Conservation (phyloP, 37 sponge, comb jelly and placozoan species). For the Lycopodina hypogea region DNA sequence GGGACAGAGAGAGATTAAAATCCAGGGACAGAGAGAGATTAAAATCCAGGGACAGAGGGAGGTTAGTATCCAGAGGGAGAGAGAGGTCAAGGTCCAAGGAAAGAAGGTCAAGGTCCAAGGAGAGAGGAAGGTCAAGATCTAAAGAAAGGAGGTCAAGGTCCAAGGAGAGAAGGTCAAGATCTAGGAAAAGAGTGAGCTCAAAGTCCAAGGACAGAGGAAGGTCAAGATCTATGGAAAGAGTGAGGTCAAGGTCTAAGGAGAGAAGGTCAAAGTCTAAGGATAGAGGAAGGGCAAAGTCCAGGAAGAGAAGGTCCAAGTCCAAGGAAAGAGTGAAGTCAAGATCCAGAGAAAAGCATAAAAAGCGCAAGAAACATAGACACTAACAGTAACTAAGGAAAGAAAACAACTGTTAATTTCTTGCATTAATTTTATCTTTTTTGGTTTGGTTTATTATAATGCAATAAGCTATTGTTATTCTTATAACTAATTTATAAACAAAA, state of each 20-base stretch:
- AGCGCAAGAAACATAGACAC: not conserved
- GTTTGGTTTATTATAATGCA: not conserved
- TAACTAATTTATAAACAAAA: not conserved
- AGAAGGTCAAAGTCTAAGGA: not conserved
- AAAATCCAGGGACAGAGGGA: not conserved
- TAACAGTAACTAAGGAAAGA: not conserved
- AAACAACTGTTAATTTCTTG: not conserved
- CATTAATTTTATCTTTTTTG: no score
- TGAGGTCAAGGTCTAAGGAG: slow-evolving; percentile 9
- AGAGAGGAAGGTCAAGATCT: not conserved
- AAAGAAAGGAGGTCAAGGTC: not conserved
- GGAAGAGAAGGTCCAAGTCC: not conserved
- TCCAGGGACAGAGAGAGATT: not conserved
- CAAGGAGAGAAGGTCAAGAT: not conserved
- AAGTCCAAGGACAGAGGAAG: not conserved
- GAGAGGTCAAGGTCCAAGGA: slow-evolving; percentile 15
- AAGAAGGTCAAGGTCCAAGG: not conserved
- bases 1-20: not conserved
- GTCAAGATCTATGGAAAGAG: not conserved
- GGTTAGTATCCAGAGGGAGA: slow-evolving; percentile 12
- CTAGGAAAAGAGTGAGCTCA: slow-evolving; percentile 1
- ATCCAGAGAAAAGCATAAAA: not conserved
- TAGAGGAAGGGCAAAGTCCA: not conserved
- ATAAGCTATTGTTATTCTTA: not conserved
- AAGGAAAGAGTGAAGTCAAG: not conserved